Evolutionary conservation across 2,113 vertebrate genomes (phyloP).

Genomic region (Oplegnathus fasciatus): DNA sequence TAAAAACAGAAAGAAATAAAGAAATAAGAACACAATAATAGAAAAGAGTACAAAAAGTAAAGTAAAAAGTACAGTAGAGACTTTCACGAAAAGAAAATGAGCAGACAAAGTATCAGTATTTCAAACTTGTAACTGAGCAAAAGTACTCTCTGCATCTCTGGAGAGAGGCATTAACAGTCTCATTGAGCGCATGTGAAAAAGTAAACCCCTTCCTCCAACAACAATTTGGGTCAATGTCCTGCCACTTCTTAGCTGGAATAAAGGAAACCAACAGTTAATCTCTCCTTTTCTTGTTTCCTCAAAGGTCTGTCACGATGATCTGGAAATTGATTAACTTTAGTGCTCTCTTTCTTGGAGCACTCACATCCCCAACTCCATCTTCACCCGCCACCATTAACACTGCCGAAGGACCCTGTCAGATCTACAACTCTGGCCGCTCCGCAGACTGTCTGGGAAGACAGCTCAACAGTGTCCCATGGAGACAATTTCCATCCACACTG

Average conservation of each 20-base stretch:
- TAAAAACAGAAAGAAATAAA: background rate
- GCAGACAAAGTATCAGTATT: no score
- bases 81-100: background rate
- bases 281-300: constrained; percentile 34
- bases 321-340: constrained; percentile 49
- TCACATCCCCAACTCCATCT: constrained; percentile 45
- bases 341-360: constrained; percentile 55
- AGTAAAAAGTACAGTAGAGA: background rate
- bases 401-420: constrained; percentile 51
- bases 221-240: background rate
- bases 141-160: background rate
- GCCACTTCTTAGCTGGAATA: background rate
- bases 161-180: background rate
- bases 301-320: constrained; percentile 66
- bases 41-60: background rate
- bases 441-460: constrained; percentile 83
- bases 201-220: background rate
- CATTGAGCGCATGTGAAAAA: background rate
- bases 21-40: no score
- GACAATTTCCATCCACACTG: constrained; percentile 77
- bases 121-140: background rate
- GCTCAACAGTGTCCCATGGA: constrained; percentile 78
- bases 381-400: background rate
- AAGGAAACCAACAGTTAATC: background rate
- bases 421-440: constrained; percentile 63